These are phyloP conservation scores for Sebastes oblongus DNA, from an alignment of 2,797 vertebrate genomes.

Conservation along the genomic window DNA sequence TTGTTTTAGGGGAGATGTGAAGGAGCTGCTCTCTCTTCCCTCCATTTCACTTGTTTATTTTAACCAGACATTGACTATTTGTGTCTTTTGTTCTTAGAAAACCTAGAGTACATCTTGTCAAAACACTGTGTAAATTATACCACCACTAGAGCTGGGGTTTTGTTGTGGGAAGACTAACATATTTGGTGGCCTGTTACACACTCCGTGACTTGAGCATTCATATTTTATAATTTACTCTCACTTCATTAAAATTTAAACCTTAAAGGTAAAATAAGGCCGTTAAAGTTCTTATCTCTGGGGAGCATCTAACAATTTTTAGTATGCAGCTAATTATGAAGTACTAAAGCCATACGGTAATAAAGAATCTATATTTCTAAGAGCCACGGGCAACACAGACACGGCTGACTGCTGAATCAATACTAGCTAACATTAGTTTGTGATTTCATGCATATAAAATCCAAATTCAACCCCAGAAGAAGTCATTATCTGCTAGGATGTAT, in stretches of 20 bases:
- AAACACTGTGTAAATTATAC: not conserved
- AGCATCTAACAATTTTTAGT: not conserved
- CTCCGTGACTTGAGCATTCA: constrained; percentile 1
- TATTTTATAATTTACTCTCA: constrained; percentile 22
- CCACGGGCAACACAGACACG: constrained; percentile 9
- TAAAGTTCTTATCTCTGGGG: not conserved
- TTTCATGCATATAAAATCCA: constrained; percentile 19
- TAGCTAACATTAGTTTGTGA: constrained; percentile 11
- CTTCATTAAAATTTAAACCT: constrained; percentile 32
- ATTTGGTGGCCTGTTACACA: not conserved
- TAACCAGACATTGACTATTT: not conserved
- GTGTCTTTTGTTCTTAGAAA: not conserved
- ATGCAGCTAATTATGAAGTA: not conserved
- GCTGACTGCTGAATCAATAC: constrained; percentile 6
- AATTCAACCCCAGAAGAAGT: constrained; percentile 28
- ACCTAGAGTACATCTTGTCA: not conserved
- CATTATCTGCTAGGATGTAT: constrained; percentile 22
- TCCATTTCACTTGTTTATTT: not conserved
- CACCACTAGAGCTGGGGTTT: not conserved
- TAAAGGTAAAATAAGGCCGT: constrained; percentile 12
- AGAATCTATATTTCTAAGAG: constrained; percentile 3
- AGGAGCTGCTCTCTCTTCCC: not conserved
- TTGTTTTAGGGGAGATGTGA: not conserved
- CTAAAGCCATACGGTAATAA: constrained; percentile 9
- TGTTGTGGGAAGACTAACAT: not conserved